Conservation (phyloP, 2,888 invertebrate genomes). For the Metacarcinus magister region DNA sequence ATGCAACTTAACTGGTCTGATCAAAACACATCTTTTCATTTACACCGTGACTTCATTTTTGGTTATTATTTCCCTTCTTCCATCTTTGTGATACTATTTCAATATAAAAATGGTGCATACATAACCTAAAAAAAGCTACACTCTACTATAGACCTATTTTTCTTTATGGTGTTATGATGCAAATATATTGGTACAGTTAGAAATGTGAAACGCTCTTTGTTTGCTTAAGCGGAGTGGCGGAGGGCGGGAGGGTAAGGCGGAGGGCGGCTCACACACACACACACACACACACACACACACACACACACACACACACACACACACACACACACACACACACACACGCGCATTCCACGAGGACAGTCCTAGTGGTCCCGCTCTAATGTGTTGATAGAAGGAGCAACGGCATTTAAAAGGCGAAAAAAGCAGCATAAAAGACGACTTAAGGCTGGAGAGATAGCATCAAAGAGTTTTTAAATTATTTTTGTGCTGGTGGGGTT, state of each 20-base stretch:
- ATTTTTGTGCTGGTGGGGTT: slow-evolving; percentile 69
- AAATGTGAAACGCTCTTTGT: not conserved
- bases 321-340: too few relatives aligned
- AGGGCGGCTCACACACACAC: not conserved
- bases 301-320: too few relatives aligned
- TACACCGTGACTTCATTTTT: too few relatives aligned
- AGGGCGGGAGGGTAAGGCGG: not conserved
- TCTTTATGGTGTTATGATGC: not conserved
- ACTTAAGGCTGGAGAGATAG: slow-evolving; percentile 76
- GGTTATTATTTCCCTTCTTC: too few relatives aligned
- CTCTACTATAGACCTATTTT: not conserved
- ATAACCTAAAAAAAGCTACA: not conserved
- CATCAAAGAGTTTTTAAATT: slow-evolving; percentile 73
- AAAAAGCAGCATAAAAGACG: slow-evolving; percentile 70
- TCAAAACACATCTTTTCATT: too few relatives aligned
- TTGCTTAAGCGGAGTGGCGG: not conserved
- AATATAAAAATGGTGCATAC: not conserved
- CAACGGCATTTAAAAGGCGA: slow-evolving; percentile 64
- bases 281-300: too few relatives aligned
- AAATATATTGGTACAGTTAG: not conserved
- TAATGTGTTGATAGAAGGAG: slow-evolving; percentile 69
- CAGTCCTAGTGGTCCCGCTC: not conserved
- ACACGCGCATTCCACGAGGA: not conserved
- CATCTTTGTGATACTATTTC: not conserved
- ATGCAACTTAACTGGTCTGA: too few relatives aligned